Evolutionary conservation across 2,797 vertebrate genomes (phyloP).

Genomic region (Cichlasoma orientale): DNA sequence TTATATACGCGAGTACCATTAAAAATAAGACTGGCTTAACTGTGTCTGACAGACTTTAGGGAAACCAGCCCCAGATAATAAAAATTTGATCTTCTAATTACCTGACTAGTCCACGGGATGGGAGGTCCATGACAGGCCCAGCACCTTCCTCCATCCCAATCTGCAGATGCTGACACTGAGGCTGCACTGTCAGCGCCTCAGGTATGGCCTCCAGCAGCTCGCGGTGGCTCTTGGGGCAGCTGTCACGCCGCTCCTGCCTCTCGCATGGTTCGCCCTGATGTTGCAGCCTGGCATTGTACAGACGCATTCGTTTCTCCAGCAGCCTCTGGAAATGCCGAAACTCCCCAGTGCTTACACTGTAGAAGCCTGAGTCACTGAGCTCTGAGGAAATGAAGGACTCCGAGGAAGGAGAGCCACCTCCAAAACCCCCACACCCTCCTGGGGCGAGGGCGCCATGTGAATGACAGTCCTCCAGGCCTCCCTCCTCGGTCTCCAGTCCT

Average conservation of each 20-base stretch:
- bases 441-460: constrained; percentile 59
- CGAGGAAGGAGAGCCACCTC: constrained; percentile 71
- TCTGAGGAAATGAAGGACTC: constrained; percentile 81
- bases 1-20: background rate
- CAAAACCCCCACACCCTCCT: constrained; percentile 58
- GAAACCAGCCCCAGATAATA: background rate
- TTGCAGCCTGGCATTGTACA: constrained; percentile 77
- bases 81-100: constrained; percentile 16
- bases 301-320: constrained; percentile 81
- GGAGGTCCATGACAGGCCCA: constrained; percentile 50
- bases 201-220: constrained; percentile 85
- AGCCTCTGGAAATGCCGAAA: constrained; percentile 83
- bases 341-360: constrained; percentile 80
- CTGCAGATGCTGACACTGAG: constrained; percentile 65
- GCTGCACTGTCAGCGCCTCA: constrained; percentile 78
- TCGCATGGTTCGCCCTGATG: constrained; percentile 78
- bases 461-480: constrained; percentile 79
- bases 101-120: constrained; percentile 72
- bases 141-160: constrained; percentile 41
- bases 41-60: background rate
- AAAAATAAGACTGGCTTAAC: background rate
- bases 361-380: constrained; percentile 82
- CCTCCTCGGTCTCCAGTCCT: constrained; percentile 79
- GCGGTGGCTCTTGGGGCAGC: constrained; percentile 80
- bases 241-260: constrained; percentile 76